phyloP scores from a whole-genome alignment of 2,888 invertebrate genomes.

The Octonoba sinensis region DNA sequence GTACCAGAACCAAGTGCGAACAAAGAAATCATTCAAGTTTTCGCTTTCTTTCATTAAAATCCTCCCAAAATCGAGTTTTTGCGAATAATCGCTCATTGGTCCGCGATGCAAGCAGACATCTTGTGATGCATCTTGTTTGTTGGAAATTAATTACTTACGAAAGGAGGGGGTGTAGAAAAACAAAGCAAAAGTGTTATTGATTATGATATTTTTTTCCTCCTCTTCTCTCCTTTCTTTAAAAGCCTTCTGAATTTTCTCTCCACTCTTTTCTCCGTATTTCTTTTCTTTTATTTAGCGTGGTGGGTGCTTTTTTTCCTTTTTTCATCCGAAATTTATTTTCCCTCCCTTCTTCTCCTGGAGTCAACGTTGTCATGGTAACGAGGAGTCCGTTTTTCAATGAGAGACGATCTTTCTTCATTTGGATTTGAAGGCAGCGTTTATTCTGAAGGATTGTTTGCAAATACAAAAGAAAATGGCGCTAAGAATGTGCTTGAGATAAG shows the following conservation, averaged over 20 bases:
- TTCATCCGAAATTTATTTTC: neutral
- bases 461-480: neutral
- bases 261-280: too few relatives aligned
- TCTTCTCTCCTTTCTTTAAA: too few relatives aligned
- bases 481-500: too few relatives aligned
- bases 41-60: too few relatives aligned
- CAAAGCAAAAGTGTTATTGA: slow-evolving; percentile 43
- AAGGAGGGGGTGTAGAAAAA: slow-evolving; percentile 5
- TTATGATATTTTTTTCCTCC: slow-evolving; percentile 28
- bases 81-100: neutral
- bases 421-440: neutral
- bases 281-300: too few relatives aligned
- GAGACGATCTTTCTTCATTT: slow-evolving; percentile 18
- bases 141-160: slow-evolving; percentile 51
- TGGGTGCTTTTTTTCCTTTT: neutral
- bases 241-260: too few relatives aligned
- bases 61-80: too few relatives aligned
- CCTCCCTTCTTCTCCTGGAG: slow-evolving; percentile 14
- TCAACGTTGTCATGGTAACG: slow-evolving; percentile 15
- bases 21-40: too few relatives aligned
- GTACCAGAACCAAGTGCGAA: too few relatives aligned
- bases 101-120: slow-evolving; percentile 11
- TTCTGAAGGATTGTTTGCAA: slow-evolving; percentile 3
- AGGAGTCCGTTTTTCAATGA: slow-evolving; percentile 16
- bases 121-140: slow-evolving; percentile 37